These are phyloP conservation scores for Sterna hirundo DNA, from an alignment of 2,113 vertebrate species.

Conservation along the genomic window DNA sequence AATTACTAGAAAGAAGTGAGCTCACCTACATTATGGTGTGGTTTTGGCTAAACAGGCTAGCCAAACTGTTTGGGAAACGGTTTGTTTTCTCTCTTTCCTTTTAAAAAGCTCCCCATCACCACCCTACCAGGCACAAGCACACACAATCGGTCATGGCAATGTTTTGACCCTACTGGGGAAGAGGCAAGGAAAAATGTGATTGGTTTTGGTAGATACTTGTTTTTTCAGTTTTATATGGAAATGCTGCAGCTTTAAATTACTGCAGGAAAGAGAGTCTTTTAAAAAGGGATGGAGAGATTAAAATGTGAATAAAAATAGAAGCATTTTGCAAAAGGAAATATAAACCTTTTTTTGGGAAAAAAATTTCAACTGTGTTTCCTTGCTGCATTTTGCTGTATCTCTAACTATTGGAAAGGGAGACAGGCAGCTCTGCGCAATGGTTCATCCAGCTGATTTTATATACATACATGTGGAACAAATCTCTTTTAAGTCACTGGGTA, in stretches of 20 bases:
- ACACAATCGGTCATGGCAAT: neutral
- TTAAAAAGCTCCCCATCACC: neutral
- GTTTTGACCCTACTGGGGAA: neutral
- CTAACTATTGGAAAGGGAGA: neutral
- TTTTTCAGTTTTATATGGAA: neutral
- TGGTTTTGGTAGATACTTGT: neutral
- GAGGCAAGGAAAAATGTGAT: neutral
- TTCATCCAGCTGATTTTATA: neutral
- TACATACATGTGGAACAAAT: neutral
- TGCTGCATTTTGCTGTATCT: neutral
- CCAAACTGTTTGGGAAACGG: neutral
- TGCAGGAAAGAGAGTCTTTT: neutral
- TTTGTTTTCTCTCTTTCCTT: neutral
- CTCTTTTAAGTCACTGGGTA: neutral
- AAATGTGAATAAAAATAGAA: neutral
- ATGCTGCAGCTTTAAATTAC: neutral
- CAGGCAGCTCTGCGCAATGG: neutral
- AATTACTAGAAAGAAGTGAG: neutral
- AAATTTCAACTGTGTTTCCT: neutral
- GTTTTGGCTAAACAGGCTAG: neutral
- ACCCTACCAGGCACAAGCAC: neutral
- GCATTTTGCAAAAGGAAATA: neutral
- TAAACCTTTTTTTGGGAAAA: neutral
- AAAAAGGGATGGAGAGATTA: neutral
- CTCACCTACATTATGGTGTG: rapidly evolving